Evolutionary conservation across 2,888 invertebrate genomes (phyloP), one percentile per base, ranked within the genome.

Genomic region (Lottia scabra): DNA sequence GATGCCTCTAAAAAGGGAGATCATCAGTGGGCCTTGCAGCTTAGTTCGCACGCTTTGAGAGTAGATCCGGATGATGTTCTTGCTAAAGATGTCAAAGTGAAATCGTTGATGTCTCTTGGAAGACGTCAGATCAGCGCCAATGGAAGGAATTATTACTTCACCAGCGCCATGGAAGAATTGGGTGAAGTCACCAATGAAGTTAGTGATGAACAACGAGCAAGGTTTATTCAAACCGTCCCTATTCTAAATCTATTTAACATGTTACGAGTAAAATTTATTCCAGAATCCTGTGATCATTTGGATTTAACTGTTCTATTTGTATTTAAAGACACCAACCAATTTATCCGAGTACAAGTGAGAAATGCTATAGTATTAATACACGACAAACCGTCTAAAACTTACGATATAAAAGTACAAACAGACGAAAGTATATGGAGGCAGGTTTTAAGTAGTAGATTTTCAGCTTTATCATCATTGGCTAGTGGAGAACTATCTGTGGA

Each of bases 131-230:
- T 75, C 2, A 85, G 83, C 67, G 71, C 80, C n/a, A 82, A 82
- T 74, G 85, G 82, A 5, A 68, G 84, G 13, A 84, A 85, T 72
- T 86, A 84, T 74, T 85, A 82, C 69, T 72, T 84, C n/a, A 85
- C 85, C 10, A 71, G 72, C 0, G 83, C 84, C 8, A 72, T 84
- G 8, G 85, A 86, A 67, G 80, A 78, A 66, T 71, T 78, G 19
- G 80, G 81, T 0, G 72, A 75, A 38, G 66, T 80, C 6, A 67
- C 74, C 43, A 65, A 79, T 2, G 70, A 66, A 43, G 19, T 46
- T 10, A 63, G 71, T 3, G 45, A 26, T 6, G 63, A 65, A 10
- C 68, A 68, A 38, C 72, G 68, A 63, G 72, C 66, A 16, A 70
- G 45, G 6, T 65, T 68, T 65, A 70, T 75, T 16, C 27, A 56